Percentiles rank a stretch among this genome's conserved stretches.
Conservation (phyloP, 2,113 vertebrate genomes). For the Cervus canadensis region DNA sequence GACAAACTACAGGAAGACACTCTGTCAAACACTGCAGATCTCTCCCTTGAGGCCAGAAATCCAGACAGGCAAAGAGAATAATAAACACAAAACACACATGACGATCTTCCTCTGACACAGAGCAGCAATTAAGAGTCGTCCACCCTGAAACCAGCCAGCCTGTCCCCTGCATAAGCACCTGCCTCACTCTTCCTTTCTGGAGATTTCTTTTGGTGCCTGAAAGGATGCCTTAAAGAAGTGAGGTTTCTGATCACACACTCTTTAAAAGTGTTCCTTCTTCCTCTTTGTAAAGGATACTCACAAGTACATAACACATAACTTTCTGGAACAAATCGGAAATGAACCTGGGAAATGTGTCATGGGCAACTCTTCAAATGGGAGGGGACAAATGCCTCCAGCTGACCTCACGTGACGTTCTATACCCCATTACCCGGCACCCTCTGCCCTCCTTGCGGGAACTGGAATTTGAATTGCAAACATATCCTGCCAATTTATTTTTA, state of each 20-base stretch:
- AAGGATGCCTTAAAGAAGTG: not conserved
- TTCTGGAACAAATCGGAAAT: not conserved
- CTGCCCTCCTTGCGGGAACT: constrained; percentile 19
- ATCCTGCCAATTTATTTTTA: constrained; percentile 71
- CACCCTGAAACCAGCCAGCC: not conserved
- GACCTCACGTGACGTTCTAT: not conserved
- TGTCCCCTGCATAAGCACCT: not conserved
- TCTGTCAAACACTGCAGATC: not conserved
- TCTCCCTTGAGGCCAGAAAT: constrained; percentile 21
- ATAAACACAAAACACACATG: not conserved
- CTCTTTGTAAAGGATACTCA: not conserved
- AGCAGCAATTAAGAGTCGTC: not conserved
- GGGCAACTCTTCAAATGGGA: constrained; percentile 10
- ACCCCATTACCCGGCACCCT: constrained; percentile 36
- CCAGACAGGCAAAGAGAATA: not conserved
- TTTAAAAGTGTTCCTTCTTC: not conserved
- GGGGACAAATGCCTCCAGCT: not conserved
- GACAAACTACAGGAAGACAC: not conserved
- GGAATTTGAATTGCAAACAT: constrained; percentile 65
- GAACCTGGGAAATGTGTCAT: not conserved
- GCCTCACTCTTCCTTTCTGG: not conserved
- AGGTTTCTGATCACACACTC: not conserved
- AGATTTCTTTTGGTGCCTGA: not conserved
- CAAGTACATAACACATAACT: not conserved
- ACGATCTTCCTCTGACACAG: not conserved